These are phyloP conservation scores for Hemicentrotus pulcherrimus DNA, from an alignment of 35 echinoderm and acorn worm species.

Conservation along the genomic window DNA sequence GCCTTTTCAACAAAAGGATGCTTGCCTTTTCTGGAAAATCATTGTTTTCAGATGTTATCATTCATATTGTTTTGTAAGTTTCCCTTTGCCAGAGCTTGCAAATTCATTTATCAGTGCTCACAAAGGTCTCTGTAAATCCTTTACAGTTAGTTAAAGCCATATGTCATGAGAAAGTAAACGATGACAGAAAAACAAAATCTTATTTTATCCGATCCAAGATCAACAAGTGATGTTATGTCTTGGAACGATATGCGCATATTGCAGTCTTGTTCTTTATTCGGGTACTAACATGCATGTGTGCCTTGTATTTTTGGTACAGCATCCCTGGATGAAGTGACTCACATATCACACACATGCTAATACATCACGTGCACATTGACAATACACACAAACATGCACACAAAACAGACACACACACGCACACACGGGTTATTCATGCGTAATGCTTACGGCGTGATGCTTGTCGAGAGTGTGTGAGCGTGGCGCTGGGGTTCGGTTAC, in stretches of 20 bases:
- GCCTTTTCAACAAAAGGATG: too few relatives aligned
- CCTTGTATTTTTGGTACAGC: neutral
- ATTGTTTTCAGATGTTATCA: too few relatives aligned
- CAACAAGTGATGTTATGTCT: neutral
- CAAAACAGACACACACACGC: constrained; percentile 6
- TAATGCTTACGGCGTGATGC: neutral
- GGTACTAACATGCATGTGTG: neutral
- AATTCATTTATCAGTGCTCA: too few relatives aligned
- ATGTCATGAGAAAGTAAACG: too few relatives aligned
- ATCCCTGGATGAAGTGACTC: neutral
- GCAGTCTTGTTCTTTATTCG: neutral
- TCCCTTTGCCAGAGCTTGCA: too few relatives aligned
- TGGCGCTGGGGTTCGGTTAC: neutral
- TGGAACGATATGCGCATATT: neutral
- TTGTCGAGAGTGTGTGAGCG: neutral
- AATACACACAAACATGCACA: neutral
- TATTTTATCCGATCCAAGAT: too few relatives aligned
- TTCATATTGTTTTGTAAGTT: too few relatives aligned
- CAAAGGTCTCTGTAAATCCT: too few relatives aligned
- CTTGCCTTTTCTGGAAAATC: too few relatives aligned
- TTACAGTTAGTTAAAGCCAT: too few relatives aligned
- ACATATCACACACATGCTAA: neutral
- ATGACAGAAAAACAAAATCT: too few relatives aligned
- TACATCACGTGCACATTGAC: neutral
- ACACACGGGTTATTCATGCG: neutral